Percentiles rank a stretch among this genome's conserved stretches.
Conservation (phyloP, 1,140 invertebrate genomes). For the Lerema accius region DNA sequence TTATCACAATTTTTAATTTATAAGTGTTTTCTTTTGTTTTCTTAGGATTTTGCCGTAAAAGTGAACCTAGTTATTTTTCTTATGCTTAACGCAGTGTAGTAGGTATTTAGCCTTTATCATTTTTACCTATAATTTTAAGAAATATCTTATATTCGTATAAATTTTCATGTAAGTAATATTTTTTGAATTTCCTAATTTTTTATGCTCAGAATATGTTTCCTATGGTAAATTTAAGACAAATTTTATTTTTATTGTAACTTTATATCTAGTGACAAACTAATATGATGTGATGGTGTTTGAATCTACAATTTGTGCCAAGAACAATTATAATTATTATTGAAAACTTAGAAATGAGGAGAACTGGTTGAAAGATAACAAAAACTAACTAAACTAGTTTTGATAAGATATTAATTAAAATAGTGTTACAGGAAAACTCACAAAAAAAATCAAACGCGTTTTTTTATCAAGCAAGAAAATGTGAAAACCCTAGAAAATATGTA, state of each 20-base stretch:
- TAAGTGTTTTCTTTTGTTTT: not conserved
- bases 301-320: constrained; percentile 6
- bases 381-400: not conserved
- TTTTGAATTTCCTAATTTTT: constrained; percentile 15
- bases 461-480: no score
- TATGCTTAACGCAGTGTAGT: not conserved
- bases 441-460: not conserved
- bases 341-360: constrained; percentile 7
- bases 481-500: not conserved
- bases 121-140: not conserved
- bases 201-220: constrained; percentile 31
- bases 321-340: not conserved
- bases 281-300: constrained; percentile 1
- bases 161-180: constrained; percentile 13
- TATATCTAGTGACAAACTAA: constrained; percentile 11
- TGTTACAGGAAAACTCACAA: not conserved
- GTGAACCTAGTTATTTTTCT: not conserved
- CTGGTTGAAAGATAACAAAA: not conserved
- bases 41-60: no score
- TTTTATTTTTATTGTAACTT: constrained; percentile 23
- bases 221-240: constrained; percentile 21
- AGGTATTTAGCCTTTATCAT: not conserved
- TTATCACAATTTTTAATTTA: not conserved
- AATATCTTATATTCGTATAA: constrained; percentile 14
- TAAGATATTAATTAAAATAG: not conserved